Evolutionary conservation across 2,888 invertebrate species (phyloP).

Genomic region (Piscicola geometra): DNA sequence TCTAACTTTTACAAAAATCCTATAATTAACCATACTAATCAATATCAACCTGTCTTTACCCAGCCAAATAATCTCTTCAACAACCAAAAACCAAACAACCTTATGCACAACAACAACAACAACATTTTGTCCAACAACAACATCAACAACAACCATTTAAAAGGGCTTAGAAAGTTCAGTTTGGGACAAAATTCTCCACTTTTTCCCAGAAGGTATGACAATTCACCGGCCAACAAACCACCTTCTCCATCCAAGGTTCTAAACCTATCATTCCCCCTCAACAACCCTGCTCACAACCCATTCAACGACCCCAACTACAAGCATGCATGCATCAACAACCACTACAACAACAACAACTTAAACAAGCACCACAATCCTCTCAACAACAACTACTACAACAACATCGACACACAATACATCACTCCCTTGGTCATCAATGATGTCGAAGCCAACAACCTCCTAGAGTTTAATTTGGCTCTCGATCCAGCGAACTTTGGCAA

Average conservation of each 20-base stretch:
- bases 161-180: neutral
- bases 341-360: neutral
- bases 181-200: conserved; percentile 3
- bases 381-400: neutral
- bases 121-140: neutral
- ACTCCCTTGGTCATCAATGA: too few relatives aligned
- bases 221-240: neutral
- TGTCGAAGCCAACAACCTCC: neutral
- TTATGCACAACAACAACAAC: too few relatives aligned
- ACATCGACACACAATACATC: neutral
- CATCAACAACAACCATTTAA: neutral
- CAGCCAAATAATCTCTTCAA: too few relatives aligned
- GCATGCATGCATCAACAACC: neutral
- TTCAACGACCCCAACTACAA: neutral
- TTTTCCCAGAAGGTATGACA: neutral
- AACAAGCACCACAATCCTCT: neutral
- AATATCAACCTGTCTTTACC: too few relatives aligned
- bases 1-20: neutral
- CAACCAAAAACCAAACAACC: too few relatives aligned
- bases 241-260: neutral
- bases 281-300: neutral
- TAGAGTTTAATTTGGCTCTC: neutral
- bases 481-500: neutral
- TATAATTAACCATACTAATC: neutral
- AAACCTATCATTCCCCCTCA: neutral